These are phyloP conservation scores for Naso thynnoides DNA, from an alignment of 2,797 vertebrate species.

Conservation along the genomic window DNA sequence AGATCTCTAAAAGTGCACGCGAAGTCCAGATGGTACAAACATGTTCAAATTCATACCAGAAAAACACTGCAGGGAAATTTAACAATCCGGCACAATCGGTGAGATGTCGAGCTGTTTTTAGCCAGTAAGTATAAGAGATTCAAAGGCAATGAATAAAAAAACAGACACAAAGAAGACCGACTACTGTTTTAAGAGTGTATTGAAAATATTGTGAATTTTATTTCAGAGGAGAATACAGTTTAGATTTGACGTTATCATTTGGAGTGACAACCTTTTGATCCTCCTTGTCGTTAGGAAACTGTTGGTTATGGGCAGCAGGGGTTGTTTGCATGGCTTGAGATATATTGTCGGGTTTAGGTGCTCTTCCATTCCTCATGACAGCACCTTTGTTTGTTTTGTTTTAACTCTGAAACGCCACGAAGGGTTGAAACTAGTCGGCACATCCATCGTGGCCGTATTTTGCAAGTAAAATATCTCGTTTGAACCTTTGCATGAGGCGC, in stretches of 20 bases:
- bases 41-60: too few relatives aligned
- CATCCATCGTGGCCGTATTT: conserved; percentile 20
- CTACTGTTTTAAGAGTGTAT: conserved; percentile 65
- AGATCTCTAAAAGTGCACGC: background rate
- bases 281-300: conserved; percentile 34
- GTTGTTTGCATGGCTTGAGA: conserved; percentile 42
- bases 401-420: conserved; percentile 9
- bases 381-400: conserved; percentile 29
- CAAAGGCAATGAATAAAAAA: background rate
- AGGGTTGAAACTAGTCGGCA: conserved; percentile 36
- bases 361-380: conserved; percentile 27
- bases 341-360: conserved; percentile 33
- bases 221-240: conserved; percentile 80
- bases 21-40: too few relatives aligned
- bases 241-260: conserved; percentile 67
- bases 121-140: background rate
- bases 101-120: background rate
- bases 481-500: conserved; percentile 18
- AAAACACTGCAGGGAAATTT: background rate
- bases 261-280: conserved; percentile 56
- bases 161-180: conserved; percentile 31
- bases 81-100: background rate
- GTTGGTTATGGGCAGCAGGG: conserved; percentile 53
- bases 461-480: conserved; percentile 33
- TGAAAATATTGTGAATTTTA: conserved; percentile 84